Evolutionary conservation across 2,888 invertebrate species (phyloP), one percentile per base, ranked within the genome.

Genomic region (Protonemura montana): DNA sequence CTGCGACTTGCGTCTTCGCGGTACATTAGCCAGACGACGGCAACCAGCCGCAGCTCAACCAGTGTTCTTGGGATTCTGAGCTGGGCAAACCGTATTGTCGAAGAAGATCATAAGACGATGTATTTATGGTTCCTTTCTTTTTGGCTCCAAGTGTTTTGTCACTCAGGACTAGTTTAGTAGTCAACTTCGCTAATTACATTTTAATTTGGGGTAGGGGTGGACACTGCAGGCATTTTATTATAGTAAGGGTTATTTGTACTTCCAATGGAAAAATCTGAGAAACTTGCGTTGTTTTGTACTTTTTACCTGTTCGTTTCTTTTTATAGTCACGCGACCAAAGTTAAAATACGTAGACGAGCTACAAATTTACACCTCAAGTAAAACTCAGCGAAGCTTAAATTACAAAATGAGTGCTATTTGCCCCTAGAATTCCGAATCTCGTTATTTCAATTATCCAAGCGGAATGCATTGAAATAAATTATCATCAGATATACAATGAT

Each of bases 1-100:
- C 42, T 41, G 29, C 81, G 81, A 16, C 81, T 81, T 81, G 81
- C 21, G 29, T 81, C 59, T 2, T 83, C n/a, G 35, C 82, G 82
- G 30, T 42, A 25, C 42, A 42, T 83, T 83, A 41, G 30, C 0
- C 25, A 29, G 21, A 13, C 82, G 30, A 25, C 82, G 30, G 78
- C 78, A 25, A 78, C 78, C 7, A 10, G 78, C 77, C 77, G 77
- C 78, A 78, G 3, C 21, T 0, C 26, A 25, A 27, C 78, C 26
- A 78, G 16, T 7, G 1, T 28, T 78, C 78, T 10, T 26, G 26
- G 76, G 5, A 6, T 35, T 35, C 35, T 35, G 35, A 26, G 76
- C 5, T 26, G n/a, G 5, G 76, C 76, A 76, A 26, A 21, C 76
- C n/a, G n/a, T n/a, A 21, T 76, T 76, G 5, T 6, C 76, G 21